A percentile compares a stretch with the other conserved stretches of the same genome.
phyloP scores from a whole-genome alignment of 2,797 vertebrate genomes.

The Graptemys geographica region DNA sequence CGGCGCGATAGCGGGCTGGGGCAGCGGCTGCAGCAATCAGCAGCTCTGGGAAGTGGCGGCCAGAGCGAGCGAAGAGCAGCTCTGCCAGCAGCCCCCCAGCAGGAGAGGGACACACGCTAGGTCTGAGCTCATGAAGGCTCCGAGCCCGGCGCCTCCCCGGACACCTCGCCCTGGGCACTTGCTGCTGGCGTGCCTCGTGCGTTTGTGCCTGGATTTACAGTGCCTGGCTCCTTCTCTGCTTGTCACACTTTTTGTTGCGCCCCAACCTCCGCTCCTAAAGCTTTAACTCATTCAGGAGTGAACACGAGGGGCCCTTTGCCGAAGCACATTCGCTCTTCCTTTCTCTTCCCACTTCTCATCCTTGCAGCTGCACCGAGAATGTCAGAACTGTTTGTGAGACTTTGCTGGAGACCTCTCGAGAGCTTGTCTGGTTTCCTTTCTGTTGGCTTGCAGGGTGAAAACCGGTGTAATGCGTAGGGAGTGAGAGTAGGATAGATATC shows the following conservation, averaged over 20 bases:
- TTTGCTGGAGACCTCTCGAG: background rate
- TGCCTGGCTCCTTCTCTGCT: background rate
- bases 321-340: conserved; percentile 3
- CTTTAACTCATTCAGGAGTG: conserved; percentile 57
- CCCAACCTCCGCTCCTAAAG: conserved; percentile 9
- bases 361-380: background rate
- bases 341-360: conserved; percentile 31
- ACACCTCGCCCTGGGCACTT: background rate
- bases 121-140: background rate
- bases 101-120: background rate
- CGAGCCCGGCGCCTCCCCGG: background rate
- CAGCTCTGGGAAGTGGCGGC: too few relatives aligned
- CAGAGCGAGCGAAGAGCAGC: too few relatives aligned
- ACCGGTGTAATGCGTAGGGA: conserved; percentile 29
- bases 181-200: background rate
- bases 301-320: conserved; percentile 29
- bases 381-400: background rate
- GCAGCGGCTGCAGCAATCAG: too few relatives aligned
- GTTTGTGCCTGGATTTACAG: background rate
- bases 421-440: background rate
- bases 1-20: background rate
- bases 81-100: conserved; percentile 16
- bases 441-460: conserved; percentile 25
- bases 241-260: background rate
- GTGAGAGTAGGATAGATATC: background rate